Base-by-base conservation (phyloP, 2,797 vertebrate genomes). In the Brachyalestes nurse region DNA sequence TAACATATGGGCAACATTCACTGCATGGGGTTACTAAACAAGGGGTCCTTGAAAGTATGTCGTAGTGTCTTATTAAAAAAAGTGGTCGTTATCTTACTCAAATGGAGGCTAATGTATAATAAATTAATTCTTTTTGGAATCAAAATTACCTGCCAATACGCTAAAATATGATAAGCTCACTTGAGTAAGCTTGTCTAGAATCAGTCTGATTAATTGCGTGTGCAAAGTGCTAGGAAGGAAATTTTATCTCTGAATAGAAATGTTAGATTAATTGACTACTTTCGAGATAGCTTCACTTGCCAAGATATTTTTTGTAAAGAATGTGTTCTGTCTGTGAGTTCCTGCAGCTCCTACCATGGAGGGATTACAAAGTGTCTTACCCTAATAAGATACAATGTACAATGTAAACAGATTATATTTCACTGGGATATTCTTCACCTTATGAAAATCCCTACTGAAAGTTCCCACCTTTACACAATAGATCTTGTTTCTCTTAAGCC, bases 401-500 rank as follows among this genome's bases (percentile, higher is more conserved):
- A 70, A 28, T 49, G 47, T 70, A 51, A 51, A 70, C 45, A 51
- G 10, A 70, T 69, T 16, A 23, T 28, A 71, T 51, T 51, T 28
- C 49, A 51, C 16, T 71, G 47, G 16, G 47, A 70, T 51, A 49
- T 70, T 70, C 47, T 25, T 70, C 67, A 70, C 67, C 17, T 51
- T 25, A 23, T 28, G 14, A 71, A 28, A 13, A 71, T 71, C 49
- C 23, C 69, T 28, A 9, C 21, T 51, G 21, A 71, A 71, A 17
- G 21, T 51, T 70, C 19, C 23, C 67, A 28, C 49, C 2, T 17
- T 28, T 17, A 8, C 16, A 28, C 47, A 71, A 71, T 51, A 71
- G 13, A 71, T 71, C 19, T 69, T 67, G 65, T 12, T 19, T 66
- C 45, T 67, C 38, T 67, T 45, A 21, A 70, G 45, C 66, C 66